Conservation (phyloP, 2,113 vertebrate genomes). For the Polyodon spathula region DNA sequence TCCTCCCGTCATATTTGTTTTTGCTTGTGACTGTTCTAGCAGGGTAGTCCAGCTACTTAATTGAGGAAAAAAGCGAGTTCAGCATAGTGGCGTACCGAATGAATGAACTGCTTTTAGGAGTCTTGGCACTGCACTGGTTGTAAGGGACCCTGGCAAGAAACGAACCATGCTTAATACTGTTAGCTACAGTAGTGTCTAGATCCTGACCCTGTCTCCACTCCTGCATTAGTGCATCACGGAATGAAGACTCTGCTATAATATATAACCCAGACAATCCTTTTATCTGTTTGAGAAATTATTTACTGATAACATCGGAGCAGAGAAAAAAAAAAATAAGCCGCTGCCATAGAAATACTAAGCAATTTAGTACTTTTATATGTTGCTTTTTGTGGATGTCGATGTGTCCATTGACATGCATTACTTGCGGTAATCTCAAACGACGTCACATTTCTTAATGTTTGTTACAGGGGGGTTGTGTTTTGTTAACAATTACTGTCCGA, state of each 20-base stretch:
- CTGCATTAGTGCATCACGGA: constrained; percentile 20
- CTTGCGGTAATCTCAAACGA: no score
- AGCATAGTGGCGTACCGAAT: background rate
- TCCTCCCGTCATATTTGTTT: background rate
- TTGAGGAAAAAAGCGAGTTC: background rate
- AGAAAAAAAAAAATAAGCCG: constrained; percentile 55
- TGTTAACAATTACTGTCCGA: no score
- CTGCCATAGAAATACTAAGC: constrained; percentile 37
- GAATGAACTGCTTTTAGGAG: background rate
- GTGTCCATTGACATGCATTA: no score
- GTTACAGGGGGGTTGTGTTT: no score
- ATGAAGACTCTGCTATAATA: constrained; percentile 20
- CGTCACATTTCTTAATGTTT: no score
- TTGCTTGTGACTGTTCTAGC: background rate
- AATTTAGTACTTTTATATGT: no score
- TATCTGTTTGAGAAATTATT: constrained; percentile 55
- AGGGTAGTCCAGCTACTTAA: background rate
- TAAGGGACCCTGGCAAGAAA: constrained; percentile 43
- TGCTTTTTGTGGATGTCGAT: no score
- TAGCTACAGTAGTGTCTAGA: constrained; percentile 45
- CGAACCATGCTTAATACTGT: constrained; percentile 51
- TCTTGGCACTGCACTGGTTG: constrained; percentile 23
- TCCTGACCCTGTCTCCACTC: constrained; percentile 37
- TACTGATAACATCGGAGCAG: constrained; percentile 58
- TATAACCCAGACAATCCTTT: constrained; percentile 47